Conservation (phyloP, 2,888 invertebrate species). For the Aporophyla lueneburgensis region DNA sequence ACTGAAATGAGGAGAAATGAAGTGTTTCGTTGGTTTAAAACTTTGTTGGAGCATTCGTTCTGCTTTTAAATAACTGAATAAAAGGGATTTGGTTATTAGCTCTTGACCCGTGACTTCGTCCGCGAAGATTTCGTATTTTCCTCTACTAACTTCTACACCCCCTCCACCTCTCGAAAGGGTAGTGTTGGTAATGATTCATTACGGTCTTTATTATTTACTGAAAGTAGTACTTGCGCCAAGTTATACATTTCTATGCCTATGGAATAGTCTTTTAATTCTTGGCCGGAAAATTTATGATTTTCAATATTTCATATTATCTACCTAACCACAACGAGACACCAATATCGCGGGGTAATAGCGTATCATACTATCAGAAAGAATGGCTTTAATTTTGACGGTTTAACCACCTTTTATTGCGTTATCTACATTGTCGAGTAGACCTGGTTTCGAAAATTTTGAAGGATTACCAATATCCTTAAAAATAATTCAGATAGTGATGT, state of each 20-base stretch:
- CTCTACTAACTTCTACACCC: background rate
- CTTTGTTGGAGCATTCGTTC: background rate
- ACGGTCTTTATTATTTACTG: too few species aligned
- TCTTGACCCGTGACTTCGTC: background rate
- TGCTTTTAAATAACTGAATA: background rate
- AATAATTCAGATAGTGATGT: too few species aligned
- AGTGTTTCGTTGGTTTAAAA: slow-evolving; percentile 20
- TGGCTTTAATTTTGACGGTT: too few species aligned
- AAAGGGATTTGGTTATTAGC: background rate
- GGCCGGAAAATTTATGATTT: background rate
- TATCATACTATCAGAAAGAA: too few species aligned
- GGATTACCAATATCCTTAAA: too few species aligned
- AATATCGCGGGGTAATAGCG: background rate
- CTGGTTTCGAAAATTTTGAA: too few species aligned
- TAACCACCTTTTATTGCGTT: too few species aligned
- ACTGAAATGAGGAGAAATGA: slow-evolving; percentile 28
- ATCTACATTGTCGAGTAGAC: too few species aligned
- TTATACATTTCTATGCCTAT: background rate
- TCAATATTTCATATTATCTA: background rate
- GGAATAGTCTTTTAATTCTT: background rate
- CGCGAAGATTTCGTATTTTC: background rate
- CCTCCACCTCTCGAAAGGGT: background rate
- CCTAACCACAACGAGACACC: background rate
- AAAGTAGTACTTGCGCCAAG: background rate
- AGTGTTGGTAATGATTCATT: background rate